phyloP scores from a whole-genome alignment of 2,888 invertebrate genomes.

The Tetragonisca angustula region DNA sequence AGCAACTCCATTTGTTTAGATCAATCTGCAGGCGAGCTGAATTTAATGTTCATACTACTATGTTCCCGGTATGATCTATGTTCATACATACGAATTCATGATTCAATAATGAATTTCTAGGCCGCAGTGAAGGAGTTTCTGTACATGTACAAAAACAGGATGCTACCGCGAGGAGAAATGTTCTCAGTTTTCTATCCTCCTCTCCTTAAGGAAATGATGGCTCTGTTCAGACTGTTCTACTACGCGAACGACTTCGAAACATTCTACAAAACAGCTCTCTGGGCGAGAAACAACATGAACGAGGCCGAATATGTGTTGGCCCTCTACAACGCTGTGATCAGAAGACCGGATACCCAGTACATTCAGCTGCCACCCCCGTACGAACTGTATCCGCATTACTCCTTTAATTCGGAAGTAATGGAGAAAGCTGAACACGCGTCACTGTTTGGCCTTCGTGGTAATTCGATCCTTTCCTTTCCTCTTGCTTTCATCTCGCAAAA shows the following conservation, averaged over 20 bases:
- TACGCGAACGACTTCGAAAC: constrained; percentile 82
- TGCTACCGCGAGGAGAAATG: constrained; percentile 84
- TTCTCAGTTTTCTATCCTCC: constrained; percentile 84
- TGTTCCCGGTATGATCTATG: no score
- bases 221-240: constrained; percentile 80
- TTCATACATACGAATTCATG: no score
- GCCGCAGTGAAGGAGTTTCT: constrained; percentile 81
- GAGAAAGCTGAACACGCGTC: constrained; percentile 83
- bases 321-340: constrained; percentile 87
- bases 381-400: constrained; percentile 88
- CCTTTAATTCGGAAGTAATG: constrained; percentile 87
- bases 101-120: constrained; percentile 57
- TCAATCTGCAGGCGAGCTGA: no score
- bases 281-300: constrained; percentile 82
- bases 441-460: constrained; percentile 75
- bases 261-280: constrained; percentile 83
- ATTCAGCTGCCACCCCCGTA: constrained; percentile 88
- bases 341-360: constrained; percentile 86
- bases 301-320: constrained; percentile 86
- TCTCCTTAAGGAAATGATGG: constrained; percentile 76
- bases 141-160: constrained; percentile 81
- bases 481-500: no score
- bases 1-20: no score
- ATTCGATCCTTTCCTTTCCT: not conserved
- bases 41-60: no score